phyloP scores from a whole-genome alignment of 2,113 vertebrate genomes.

The Vidua macroura region DNA sequence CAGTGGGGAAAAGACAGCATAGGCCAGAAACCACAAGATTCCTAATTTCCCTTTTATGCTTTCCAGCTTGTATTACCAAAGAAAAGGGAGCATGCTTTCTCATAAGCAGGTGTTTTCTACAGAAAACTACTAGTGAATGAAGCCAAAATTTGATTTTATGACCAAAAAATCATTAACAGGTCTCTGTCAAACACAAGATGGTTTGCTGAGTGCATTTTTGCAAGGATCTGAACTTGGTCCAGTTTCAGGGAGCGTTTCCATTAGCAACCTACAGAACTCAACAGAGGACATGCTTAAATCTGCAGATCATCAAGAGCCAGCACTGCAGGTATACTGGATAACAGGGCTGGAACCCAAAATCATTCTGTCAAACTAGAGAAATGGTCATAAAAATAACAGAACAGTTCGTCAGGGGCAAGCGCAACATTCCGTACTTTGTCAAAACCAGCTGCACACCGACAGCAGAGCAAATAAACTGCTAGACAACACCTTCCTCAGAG shows the following conservation, averaged over 20 bases:
- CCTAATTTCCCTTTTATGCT: neutral
- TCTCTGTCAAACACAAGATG: neutral
- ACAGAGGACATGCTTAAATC: neutral
- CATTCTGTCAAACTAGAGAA: neutral
- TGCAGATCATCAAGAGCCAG: neutral
- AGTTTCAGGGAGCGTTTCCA: neutral
- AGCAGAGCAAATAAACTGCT: neutral
- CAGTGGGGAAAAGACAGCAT: neutral
- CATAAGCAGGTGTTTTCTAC: neutral
- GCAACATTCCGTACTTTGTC: accelerated
- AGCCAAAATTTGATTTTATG: neutral
- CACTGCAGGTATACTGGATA: neutral
- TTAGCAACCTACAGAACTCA: neutral
- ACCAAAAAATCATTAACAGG: neutral
- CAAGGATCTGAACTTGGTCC: neutral
- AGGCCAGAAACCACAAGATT: neutral
- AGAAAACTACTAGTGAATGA: neutral
- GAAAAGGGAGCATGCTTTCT: neutral
- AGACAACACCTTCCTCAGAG: neutral
- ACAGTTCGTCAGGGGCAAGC: neutral
- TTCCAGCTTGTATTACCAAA: neutral
- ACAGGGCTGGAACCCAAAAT: neutral
- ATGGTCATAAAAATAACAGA: neutral
- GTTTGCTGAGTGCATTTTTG: neutral
- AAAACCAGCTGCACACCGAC: neutral